Percentiles rank a stretch among this genome's conserved stretches.
Conservation (phyloP, 2,888 invertebrate genomes). For the Glyphotaelius pellucidus region DNA sequence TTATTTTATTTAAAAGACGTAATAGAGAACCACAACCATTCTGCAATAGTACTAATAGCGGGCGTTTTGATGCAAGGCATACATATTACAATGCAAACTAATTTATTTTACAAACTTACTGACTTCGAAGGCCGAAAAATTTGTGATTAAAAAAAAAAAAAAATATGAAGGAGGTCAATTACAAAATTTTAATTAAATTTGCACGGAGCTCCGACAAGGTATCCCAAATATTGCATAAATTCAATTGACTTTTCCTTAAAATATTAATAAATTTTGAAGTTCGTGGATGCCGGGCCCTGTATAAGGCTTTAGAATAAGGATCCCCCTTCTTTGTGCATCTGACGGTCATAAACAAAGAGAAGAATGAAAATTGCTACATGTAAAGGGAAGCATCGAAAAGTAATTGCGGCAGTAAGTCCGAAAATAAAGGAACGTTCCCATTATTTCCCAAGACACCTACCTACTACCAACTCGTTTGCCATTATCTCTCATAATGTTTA, state of each 20-base stretch:
- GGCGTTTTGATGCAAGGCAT: no score
- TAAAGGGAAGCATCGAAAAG: conserved; percentile 59
- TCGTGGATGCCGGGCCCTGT: neutral
- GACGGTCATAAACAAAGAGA: conserved; percentile 60
- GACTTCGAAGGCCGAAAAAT: no score
- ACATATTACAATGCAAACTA: no score
- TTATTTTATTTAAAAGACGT: no score
- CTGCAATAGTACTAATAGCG: no score
- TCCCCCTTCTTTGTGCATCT: conserved; percentile 41
- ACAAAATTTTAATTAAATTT: no score
- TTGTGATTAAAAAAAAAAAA: no score
- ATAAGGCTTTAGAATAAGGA: conserved; percentile 8
- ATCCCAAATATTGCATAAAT: neutral
- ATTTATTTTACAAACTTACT: no score
- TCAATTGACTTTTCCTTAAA: no score
- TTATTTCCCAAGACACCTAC: neutral
- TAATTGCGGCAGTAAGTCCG: conserved; percentile 30
- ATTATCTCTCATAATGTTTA: neutral
- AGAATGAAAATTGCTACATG: conserved; percentile 64
- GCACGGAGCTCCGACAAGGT: neutral
- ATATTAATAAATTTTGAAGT: neutral
- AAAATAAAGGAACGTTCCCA: neutral
- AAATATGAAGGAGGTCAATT: no score
- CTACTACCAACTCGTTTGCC: neutral
- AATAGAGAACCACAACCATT: no score